Base-by-base conservation (phyloP, 2,888 invertebrate genomes). In the Acleris emargana region DNA sequence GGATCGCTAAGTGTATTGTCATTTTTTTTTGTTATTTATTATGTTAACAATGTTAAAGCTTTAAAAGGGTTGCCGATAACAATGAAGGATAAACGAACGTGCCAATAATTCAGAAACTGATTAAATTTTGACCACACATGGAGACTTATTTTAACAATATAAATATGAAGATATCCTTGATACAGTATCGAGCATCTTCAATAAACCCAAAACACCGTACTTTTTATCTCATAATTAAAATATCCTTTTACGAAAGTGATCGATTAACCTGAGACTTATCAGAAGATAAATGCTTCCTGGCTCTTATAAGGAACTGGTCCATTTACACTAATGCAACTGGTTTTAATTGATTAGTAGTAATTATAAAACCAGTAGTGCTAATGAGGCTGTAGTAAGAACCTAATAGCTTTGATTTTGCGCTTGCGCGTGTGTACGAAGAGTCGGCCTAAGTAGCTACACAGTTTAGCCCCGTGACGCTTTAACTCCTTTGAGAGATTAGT, bases 261-360 rank as follows among this genome's bases (percentile, higher is more conserved):
- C 54, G 54, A 64, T 64, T 55, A 64, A 54, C 53, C 52, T n/a
- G 17, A 49, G 47, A 38, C 25, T 43, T 45, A 60, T 50, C 59
- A 22, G 5, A 47, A 51, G 54, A 60, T 59, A 59, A 58, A 49
- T 4, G 54, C 43, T 64, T 64, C 59, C 64, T 64, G 64, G 11
- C 17, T 55, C 49, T 49, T 45, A 47, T 51, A 50, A 50, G 59
- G 59, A 59, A 59, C 32, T 52, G n/a, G 50, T 49, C 18, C n/a
- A 50, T 55, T 43, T 60, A 51, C 43, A 47, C 53, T 54, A 53
- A 64, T 53, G 50, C 32, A 59, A 60, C 54, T 49, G 42, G 64
- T 59, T 54, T 42, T 59, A 63, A 58, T 43, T 16, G 38, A 42
- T 54, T 53, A 18, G 20, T n/a, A 16, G 42, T 42, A 22, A 42